These are phyloP conservation scores for Drosophila peninsularis DNA, from an alignment of 2,888 invertebrate species.

Conservation along the genomic window DNA sequence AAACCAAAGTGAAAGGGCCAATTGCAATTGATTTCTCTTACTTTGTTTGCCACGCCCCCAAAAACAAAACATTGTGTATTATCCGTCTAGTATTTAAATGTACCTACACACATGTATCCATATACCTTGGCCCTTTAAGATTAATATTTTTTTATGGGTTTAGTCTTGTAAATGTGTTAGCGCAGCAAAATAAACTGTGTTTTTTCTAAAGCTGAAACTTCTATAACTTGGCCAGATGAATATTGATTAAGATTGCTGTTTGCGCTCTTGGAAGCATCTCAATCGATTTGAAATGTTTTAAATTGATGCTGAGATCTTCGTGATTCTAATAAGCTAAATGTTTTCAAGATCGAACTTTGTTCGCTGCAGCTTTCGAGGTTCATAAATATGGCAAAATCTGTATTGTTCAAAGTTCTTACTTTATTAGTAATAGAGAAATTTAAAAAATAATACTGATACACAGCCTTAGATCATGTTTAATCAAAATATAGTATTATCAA, in stretches of 20 bases:
- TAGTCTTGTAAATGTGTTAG: constrained; percentile 38
- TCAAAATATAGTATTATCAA: background rate
- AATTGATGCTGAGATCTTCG: background rate
- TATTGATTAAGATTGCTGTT: background rate
- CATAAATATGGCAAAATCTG: no score
- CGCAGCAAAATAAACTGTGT: constrained; percentile 6
- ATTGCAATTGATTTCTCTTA: constrained; percentile 19
- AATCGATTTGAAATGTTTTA: background rate
- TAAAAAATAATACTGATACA: background rate
- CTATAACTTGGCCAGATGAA: background rate
- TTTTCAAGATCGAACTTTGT: no score
- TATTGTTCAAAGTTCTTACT: no score
- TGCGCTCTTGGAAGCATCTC: background rate
- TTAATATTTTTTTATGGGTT: constrained; percentile 26
- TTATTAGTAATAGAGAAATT: no score
- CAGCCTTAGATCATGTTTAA: background rate
- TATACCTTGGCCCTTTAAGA: constrained; percentile 22
- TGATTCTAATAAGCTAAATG: background rate
- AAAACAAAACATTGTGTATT: constrained; percentile 50
- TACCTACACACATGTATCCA: constrained; percentile 11
- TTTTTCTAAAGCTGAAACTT: constrained; percentile 1
- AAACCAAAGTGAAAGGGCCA: constrained; percentile 14
- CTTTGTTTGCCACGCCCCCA: constrained; percentile 6
- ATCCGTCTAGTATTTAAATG: constrained; percentile 66
- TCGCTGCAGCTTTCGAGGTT: no score